phyloP scores from a whole-genome alignment of 2,113 vertebrate genomes.

The Zingel zingel region DNA sequence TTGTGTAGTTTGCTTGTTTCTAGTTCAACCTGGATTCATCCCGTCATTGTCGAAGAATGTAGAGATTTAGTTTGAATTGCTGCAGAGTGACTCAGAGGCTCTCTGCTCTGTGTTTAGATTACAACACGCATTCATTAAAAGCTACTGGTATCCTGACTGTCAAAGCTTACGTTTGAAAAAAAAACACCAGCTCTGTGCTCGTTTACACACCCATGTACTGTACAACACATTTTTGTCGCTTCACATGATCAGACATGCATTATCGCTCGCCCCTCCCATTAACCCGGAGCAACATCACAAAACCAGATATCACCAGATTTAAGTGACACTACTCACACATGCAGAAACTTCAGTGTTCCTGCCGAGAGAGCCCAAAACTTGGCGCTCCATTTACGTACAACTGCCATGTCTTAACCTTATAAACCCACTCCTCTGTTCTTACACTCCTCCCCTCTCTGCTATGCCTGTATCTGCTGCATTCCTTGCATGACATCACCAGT shows the following conservation, averaged over 20 bases:
- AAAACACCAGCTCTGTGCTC: neutral
- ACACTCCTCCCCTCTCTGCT: constrained; percentile 69
- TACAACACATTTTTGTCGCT: constrained; percentile 64
- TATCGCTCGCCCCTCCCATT: constrained; percentile 51
- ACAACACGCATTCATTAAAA: constrained; percentile 49
- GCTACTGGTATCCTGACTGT: constrained; percentile 19
- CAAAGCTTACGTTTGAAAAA: neutral
- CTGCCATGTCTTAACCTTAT: constrained; percentile 22
- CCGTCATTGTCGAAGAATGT: constrained; percentile 61
- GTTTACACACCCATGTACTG: constrained; percentile 39
- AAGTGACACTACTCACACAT: neutral
- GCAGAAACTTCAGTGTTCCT: neutral
- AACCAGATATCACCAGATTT: constrained; percentile 1
- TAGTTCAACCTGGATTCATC: constrained; percentile 8
- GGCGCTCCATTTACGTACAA: neutral
- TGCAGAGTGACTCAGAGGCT: constrained; percentile 55
- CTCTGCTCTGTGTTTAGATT: constrained; percentile 57
- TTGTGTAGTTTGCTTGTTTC: neutral
- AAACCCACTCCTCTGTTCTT: constrained; percentile 49
- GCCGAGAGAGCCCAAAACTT: neutral
- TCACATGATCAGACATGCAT: constrained; percentile 80
- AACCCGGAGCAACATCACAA: constrained; percentile 19
- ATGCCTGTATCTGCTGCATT: constrained; percentile 81
- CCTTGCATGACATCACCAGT: constrained; percentile 86
- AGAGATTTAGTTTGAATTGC: constrained; percentile 36